Evolutionary conservation across 2,888 invertebrate species (phyloP), one percentile per base, ranked within the genome.

Genomic region (Melinaea marsaeus): DNA sequence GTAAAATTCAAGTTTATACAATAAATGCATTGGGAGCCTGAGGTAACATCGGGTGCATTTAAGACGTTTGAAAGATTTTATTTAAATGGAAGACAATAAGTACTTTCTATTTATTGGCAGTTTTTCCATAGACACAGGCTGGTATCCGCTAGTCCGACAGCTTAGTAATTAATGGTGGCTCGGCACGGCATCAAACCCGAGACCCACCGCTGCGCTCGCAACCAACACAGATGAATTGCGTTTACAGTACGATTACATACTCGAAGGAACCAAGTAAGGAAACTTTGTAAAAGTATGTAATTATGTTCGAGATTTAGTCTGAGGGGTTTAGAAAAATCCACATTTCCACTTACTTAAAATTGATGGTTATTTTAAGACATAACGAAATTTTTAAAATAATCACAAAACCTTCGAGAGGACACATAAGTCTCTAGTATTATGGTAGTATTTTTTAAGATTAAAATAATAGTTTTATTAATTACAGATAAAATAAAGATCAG

Each of bases 111-210:
- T 51, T 51, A 51, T 51, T 51, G 51, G 32, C 51, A 51, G 4
- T 32, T 56, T 9, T 68, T 51, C 51, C 51, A 51, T 54, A 61
- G 42, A 57, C 13, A 22, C 45, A 42, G 42, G 33, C 63, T 66
- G 62, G 65, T 56, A 62, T 61, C 57, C 68, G 70, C 74, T 66
- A 67, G 69, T 70, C 51, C 46, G 66, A 59, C 63, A 63, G 60
- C 33, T 32, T 47, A 55, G 73, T 86, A 82, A 86, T 84, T 78
- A 85, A 86, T 86, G 58, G 37, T 13, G 71, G 66, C 63, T 37
- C 65, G 69, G 68, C 73, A 63, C 76, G 68, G 76, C 71, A 71
- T 70, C 70, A 74, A 81, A 78, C 81, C 81, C 67, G 74, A 73
- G 74, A 72, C 81, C 77, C 74, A 74, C 77, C 72, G 70, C 69